Conservation (phyloP, 1,140 invertebrate genomes). For the Papilio dardanus region DNA sequence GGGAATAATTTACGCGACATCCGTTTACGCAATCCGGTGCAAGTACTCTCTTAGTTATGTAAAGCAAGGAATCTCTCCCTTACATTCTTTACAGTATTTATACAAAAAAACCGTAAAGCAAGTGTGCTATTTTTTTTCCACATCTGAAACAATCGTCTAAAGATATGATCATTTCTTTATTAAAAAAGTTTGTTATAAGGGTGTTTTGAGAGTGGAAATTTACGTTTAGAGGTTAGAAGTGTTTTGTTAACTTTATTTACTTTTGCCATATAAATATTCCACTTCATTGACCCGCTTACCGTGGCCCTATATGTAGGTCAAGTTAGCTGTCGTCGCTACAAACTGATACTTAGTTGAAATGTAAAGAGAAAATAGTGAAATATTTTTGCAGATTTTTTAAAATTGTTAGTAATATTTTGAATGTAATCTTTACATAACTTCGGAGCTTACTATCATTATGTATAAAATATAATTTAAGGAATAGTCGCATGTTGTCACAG, state of each 20-base stretch:
- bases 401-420: neutral
- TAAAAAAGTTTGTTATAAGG: neutral
- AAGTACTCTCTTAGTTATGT: neutral
- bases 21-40: constrained; percentile 3
- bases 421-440: too few relatives aligned
- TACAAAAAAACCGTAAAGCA: neutral
- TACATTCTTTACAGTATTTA: neutral
- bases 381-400: too few relatives aligned
- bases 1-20: neutral
- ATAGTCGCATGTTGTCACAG: neutral
- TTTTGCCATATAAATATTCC: constrained; percentile 11
- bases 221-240: neutral
- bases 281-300: constrained; percentile 20
- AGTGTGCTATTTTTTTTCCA: too few relatives aligned
- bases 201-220: neutral
- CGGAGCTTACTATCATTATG: too few relatives aligned
- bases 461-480: too few relatives aligned
- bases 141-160: too few relatives aligned
- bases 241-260: neutral
- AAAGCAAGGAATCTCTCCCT: neutral
- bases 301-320: constrained; percentile 9
- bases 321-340: neutral
- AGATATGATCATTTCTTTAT: too few relatives aligned
- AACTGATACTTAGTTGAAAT: constrained; percentile 22
- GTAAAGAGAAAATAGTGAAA: neutral